Base-by-base conservation (phyloP, 2,797 vertebrate genomes). In the Malurus leucopterus region DNA sequence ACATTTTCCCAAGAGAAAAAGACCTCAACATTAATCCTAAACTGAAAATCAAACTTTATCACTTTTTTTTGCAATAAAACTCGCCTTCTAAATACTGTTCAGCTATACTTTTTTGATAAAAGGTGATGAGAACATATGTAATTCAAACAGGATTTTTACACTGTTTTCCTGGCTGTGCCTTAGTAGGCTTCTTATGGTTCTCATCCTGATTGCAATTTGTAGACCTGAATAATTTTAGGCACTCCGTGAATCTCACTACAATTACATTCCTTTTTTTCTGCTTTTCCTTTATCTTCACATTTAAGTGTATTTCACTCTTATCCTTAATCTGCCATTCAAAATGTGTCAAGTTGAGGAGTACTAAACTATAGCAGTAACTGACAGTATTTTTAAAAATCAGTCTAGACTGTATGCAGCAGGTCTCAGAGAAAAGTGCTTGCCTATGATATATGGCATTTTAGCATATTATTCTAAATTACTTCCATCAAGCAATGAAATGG, bases 301-400 rank as follows among this genome's bases (percentile, higher is more conserved):
- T 96, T 91, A 95, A 86, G 93, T 80, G 47, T 93, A 92, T 92
- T 96, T 96, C 77, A 84, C 68, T 95, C 91, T 91, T 93, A 96
- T 93, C 62, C 63, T 90, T 64, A 64, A 93, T 94, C 92, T 96
- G 94, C 93, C 94, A 96, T 93, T 97, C 95, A 95, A 94, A 87
- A 92, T 73, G 87, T 94, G 90, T 93, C 96, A 97, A 91, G 76
- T 92, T 92, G 67, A 94, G 72, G 79, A 95, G 83, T 86, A 57
- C 85, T 90, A 84, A 81, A 94, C 80, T 96, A 46, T 46, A 86
- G 75, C 38, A 46, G 70, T 62, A 79, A 95, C 80, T 96, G 93
- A 94, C 95, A 95, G 91, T 70, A 69, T 92, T 91, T 91, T 95
- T 79, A 57, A 91, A 87, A 92, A 79, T 92, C 74, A 76, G 75